Evolutionary conservation across 2,888 invertebrate genomes (phyloP).

Genomic region (Chalcosyrphus nemorum): DNA sequence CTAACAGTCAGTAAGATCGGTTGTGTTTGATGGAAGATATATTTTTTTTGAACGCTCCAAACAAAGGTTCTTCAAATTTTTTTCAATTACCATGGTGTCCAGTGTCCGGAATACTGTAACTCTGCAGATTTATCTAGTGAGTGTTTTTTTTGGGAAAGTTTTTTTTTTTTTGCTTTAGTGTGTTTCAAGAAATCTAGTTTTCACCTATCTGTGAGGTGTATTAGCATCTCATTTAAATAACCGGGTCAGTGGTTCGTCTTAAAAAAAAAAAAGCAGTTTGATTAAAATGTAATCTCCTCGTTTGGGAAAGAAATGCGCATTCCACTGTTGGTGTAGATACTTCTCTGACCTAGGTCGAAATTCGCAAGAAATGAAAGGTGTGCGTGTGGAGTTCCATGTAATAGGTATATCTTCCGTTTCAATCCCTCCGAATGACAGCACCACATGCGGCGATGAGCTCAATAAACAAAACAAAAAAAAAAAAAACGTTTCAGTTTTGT

Average conservation of each 20-base stretch:
- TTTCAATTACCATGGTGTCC: constrained; percentile 59
- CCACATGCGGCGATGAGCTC: constrained; percentile 31
- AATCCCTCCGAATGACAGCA: constrained; percentile 23
- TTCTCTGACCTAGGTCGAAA: constrained; percentile 33
- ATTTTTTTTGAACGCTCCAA: neutral
- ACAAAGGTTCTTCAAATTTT: constrained; percentile 10
- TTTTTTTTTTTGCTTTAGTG: neutral
- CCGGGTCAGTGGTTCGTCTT: constrained; percentile 41
- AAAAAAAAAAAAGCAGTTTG: neutral
- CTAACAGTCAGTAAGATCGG: constrained; percentile 32
- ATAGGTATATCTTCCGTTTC: no score
- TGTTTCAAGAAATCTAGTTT: constrained; percentile 12
- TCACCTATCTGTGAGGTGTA: constrained; percentile 9
- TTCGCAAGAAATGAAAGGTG: constrained; percentile 48
- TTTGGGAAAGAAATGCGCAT: neutral
- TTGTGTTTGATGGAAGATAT: constrained; percentile 27
- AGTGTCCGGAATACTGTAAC: constrained; percentile 39
- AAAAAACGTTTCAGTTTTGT: constrained; percentile 15
- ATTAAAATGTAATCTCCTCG: constrained; percentile 9
- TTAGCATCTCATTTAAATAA: constrained; percentile 52
- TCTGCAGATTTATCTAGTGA: constrained; percentile 59
- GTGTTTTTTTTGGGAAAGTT: constrained; percentile 39
- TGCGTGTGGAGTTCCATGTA: no score
- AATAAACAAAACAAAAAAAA: no score
- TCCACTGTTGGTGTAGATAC: neutral